Percentiles rank a stretch among this genome's conserved stretches.
Conservation (phyloP, 2,113 vertebrate genomes). For the Stegostoma tigrinum region DNA sequence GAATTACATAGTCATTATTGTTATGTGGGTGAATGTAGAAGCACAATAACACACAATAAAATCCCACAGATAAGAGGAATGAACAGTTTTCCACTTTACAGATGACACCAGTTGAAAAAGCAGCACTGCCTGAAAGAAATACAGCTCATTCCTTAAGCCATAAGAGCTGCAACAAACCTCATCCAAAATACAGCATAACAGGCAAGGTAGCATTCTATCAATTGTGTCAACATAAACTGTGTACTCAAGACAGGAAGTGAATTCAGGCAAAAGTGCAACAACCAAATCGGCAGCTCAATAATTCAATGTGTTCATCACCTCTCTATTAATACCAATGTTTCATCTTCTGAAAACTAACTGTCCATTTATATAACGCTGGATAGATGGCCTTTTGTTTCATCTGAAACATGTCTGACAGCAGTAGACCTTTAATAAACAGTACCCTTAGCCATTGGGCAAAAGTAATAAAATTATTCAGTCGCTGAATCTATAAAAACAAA, state of each 20-base stretch:
- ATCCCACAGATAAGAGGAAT: not conserved
- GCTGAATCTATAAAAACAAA: slow-evolving; percentile 7
- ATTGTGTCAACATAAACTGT: not conserved
- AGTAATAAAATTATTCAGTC: slow-evolving; percentile 5
- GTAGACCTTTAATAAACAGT: not conserved
- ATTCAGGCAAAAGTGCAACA: not conserved
- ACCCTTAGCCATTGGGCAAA: not conserved
- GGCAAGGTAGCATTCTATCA: not conserved
- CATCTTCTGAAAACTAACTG: not conserved
- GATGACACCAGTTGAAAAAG: not conserved
- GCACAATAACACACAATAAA: not conserved
- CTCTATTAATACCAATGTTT: not conserved
- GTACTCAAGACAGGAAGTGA: not conserved
- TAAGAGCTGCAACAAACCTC: not conserved
- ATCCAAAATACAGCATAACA: not conserved
- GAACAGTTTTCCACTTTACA: not conserved
- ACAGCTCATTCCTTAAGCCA: not conserved
- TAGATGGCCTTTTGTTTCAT: not conserved
- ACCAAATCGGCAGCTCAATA: not conserved
- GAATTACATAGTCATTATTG: not conserved
- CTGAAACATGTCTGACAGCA: not conserved
- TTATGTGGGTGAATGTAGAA: not conserved
- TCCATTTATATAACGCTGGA: not conserved
- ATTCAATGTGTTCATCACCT: not conserved
- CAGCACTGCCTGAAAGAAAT: not conserved